These are phyloP conservation scores for Pelodytes ibericus DNA, from an alignment of 2,797 vertebrate genomes.

Conservation along the genomic window DNA sequence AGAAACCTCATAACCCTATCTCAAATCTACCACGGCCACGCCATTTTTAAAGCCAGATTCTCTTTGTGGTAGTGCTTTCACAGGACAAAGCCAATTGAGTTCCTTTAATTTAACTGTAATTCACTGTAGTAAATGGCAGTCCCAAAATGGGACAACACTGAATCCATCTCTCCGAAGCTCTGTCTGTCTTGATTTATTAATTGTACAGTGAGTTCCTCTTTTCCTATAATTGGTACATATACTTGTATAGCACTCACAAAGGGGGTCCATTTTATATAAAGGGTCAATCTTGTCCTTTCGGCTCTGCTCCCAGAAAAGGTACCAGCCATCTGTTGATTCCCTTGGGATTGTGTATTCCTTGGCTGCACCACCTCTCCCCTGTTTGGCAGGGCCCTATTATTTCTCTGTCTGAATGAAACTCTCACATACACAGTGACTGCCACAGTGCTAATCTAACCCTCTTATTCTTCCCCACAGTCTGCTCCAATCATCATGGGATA, in stretches of 20 bases:
- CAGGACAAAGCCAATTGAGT: neutral
- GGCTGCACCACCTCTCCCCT: slow-evolving; percentile 16
- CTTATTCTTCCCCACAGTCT: slow-evolving; percentile 51
- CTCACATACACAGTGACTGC: slow-evolving; percentile 9
- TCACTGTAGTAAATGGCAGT: neutral
- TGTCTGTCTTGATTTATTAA: neutral
- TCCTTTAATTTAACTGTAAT: neutral
- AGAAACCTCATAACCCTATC: neutral
- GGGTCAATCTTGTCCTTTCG: slow-evolving; percentile 29
- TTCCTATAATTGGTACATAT: neutral
- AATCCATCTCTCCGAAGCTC: neutral
- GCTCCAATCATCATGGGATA: slow-evolving; percentile 59
- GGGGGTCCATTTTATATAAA: slow-evolving; percentile 24
- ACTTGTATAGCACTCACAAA: slow-evolving; percentile 20
- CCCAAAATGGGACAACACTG: neutral
- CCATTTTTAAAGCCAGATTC: neutral
- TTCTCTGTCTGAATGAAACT: slow-evolving; percentile 15
- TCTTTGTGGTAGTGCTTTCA: neutral
- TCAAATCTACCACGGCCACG: neutral
- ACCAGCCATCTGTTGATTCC: slow-evolving; percentile 35
- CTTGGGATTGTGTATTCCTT: slow-evolving; percentile 7
- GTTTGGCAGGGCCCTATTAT: slow-evolving; percentile 15
- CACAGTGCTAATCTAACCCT: slow-evolving; percentile 28
- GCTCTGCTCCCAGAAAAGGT: slow-evolving; percentile 18
- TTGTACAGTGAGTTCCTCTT: neutral